These are phyloP conservation scores for Xylocampa areola DNA, from an alignment of 2,888 invertebrate genomes.

Conservation along the genomic window DNA sequence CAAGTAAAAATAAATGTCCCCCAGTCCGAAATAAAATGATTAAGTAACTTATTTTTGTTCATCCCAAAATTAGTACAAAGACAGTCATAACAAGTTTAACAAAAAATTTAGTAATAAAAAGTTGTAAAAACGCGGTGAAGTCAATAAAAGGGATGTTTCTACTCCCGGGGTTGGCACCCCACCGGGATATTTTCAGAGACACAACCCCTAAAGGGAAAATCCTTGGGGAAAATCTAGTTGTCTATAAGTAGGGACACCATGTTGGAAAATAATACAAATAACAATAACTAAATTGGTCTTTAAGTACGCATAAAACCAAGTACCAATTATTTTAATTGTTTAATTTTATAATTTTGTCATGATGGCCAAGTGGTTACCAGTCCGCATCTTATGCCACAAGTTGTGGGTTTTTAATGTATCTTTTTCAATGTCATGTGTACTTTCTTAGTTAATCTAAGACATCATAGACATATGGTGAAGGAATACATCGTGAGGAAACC, in stretches of 20 bases:
- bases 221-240: slow-evolving; percentile 59
- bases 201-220: slow-evolving; percentile 60
- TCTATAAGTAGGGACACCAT: slow-evolving; percentile 49
- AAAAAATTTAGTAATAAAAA: slow-evolving; percentile 52
- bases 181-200: slow-evolving; percentile 52
- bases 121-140: slow-evolving; percentile 52
- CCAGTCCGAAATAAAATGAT: slow-evolving; percentile 47
- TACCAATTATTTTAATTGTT: too few species aligned
- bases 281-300: not conserved
- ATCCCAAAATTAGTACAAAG: slow-evolving; percentile 45
- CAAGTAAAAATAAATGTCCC: slow-evolving; percentile 12
- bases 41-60: slow-evolving; percentile 57
- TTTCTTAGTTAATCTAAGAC: too few species aligned
- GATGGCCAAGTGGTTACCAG: too few species aligned
- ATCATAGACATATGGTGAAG: too few species aligned
- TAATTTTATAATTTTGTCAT: too few species aligned
- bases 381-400: too few species aligned
- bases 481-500: too few species aligned
- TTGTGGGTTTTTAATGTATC: too few species aligned
- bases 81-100: slow-evolving; percentile 45
- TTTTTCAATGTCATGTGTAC: too few species aligned
- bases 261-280: slow-evolving; percentile 1
- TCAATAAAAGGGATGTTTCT: slow-evolving; percentile 57
- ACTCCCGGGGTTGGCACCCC: slow-evolving; percentile 41
- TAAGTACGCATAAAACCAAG: not conserved